A percentile compares a stretch with the other conserved stretches of the same genome.
These are phyloP conservation scores for Conus ventricosus DNA, from an alignment of 1,140 invertebrate genomes.

Conservation along the genomic window DNA sequence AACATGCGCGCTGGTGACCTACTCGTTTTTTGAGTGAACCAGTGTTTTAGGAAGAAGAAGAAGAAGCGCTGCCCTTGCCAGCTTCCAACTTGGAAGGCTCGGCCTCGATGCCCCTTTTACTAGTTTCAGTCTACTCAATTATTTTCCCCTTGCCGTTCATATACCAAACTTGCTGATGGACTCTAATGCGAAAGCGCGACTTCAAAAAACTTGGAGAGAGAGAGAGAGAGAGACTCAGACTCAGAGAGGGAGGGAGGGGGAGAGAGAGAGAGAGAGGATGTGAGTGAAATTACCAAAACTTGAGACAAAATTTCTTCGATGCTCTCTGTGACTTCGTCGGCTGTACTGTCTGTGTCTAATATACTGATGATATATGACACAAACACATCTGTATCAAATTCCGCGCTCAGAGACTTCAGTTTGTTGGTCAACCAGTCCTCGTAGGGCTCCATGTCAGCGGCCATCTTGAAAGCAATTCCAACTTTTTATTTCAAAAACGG, in stretches of 20 bases:
- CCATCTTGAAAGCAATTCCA: conserved; percentile 50
- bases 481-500: background rate
- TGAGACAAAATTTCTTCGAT: conserved; percentile 56
- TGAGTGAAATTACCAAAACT: conserved; percentile 52
- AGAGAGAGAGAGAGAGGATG: background rate
- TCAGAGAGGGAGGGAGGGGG: background rate
- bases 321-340: conserved; percentile 61
- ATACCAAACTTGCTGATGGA: too few species aligned
- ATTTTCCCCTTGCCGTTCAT: too few species aligned
- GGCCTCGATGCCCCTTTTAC: too few species aligned
- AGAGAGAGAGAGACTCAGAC: background rate
- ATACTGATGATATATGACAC: conserved; percentile 67
- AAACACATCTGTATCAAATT: conserved; percentile 67
- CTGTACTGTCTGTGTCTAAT: conserved; percentile 56
- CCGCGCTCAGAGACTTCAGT: conserved; percentile 59
- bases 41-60: too few species aligned
- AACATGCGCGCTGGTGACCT: too few species aligned
- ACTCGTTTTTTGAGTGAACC: too few species aligned
- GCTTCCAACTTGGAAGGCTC: too few species aligned
- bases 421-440: conserved; percentile 62
- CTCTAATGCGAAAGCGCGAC: background rate
- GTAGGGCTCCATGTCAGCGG: conserved; percentile 53
- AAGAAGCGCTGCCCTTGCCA: too few species aligned
- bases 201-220: too few species aligned
- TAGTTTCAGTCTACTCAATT: too few species aligned